These are phyloP conservation scores for Rhamnusium bicolor DNA, from an alignment of 2,888 invertebrate genomes.

Conservation along the genomic window DNA sequence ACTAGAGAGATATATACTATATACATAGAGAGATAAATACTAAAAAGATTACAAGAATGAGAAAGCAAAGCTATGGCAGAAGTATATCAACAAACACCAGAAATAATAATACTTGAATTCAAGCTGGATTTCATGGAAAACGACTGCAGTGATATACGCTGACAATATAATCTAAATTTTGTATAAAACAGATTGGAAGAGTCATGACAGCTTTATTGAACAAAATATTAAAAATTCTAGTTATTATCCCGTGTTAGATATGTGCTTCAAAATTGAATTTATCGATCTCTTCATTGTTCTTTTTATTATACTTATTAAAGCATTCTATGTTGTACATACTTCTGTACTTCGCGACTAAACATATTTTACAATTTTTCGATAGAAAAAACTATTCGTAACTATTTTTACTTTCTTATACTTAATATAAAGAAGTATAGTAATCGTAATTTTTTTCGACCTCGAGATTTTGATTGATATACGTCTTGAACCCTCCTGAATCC, in stretches of 20 bases:
- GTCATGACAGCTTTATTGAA: neutral
- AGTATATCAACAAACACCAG: slow-evolving; percentile 5
- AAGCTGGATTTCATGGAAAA: neutral
- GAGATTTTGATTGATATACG: too few species aligned
- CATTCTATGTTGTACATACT: neutral
- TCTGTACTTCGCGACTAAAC: too few species aligned
- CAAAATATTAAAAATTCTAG: neutral
- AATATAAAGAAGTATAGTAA: too few species aligned
- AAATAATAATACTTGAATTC: neutral
- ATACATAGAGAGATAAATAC: neutral
- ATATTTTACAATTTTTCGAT: too few species aligned
- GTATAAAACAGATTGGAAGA: neutral
- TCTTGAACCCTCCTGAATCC: too few species aligned
- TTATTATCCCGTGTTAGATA: neutral
- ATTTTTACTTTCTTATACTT: too few species aligned
- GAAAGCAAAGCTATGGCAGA: neutral
- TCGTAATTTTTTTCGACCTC: too few species aligned
- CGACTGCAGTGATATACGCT: neutral
- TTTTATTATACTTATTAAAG: neutral
- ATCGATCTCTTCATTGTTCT: neutral
- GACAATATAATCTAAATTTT: neutral
- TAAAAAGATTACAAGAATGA: neutral
- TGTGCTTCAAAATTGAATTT: neutral
- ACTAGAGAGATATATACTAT: too few species aligned
- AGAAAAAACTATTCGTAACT: too few species aligned